Percentiles rank a stretch among this genome's conserved stretches.
Conservation (phyloP, 2,888 invertebrate species). For the Tiphia femorata region DNA sequence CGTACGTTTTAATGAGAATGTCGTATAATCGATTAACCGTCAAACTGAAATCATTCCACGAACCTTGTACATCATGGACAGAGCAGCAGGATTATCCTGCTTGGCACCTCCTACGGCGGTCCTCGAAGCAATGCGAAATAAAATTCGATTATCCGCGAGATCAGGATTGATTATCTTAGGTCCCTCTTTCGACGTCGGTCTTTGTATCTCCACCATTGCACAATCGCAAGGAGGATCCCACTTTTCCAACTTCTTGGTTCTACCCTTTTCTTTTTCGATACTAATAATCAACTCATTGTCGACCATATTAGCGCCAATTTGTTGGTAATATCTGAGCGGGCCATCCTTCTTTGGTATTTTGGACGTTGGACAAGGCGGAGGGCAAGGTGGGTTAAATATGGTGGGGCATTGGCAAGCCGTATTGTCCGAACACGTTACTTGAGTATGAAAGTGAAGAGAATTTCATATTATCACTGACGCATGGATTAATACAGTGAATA, state of each 20-base stretch:
- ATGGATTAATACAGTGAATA: neutral
- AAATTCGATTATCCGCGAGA: conserved; percentile 54
- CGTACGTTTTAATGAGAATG: too few species aligned
- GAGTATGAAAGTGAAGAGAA: too few species aligned
- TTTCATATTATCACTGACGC: too few species aligned
- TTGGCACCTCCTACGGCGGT: neutral
- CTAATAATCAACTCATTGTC: conserved; percentile 77
- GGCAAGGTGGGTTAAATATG: conserved; percentile 14
- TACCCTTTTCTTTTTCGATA: conserved; percentile 73
- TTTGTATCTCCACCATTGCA: conserved; percentile 56
- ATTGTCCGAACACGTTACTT: too few species aligned
- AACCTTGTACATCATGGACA: conserved; percentile 54
- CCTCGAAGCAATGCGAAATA: conserved; percentile 57
- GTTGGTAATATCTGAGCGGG: conserved; percentile 71
- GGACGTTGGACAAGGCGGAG: neutral
- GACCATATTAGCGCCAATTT: conserved; percentile 77
- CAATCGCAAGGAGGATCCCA: conserved; percentile 64
- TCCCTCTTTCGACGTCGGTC: conserved; percentile 49
- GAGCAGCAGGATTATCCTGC: conserved; percentile 45
- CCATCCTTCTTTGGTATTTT: neutral
- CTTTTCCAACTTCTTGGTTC: conserved; percentile 48
- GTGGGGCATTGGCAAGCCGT: too few species aligned
- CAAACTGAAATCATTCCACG: too few species aligned
- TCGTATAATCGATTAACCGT: too few species aligned
- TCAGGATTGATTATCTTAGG: conserved; percentile 58